phyloP scores from a whole-genome alignment of 2,113 vertebrate species.

The Zeus faber region DNA sequence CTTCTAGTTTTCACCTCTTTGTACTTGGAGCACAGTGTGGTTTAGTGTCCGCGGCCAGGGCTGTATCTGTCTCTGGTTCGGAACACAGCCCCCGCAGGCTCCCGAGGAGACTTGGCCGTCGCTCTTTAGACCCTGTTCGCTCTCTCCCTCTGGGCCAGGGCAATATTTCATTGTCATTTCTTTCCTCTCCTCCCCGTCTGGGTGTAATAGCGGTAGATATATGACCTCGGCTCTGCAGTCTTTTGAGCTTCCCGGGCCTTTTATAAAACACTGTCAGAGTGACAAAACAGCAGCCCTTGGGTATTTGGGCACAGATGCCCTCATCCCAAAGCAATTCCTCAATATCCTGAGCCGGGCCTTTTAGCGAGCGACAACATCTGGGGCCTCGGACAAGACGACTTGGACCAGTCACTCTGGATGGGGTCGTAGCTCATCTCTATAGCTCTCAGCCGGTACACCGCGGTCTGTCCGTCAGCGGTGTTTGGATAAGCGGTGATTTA shows the following conservation, averaged over 20 bases:
- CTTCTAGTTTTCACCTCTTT: conserved; percentile 47
- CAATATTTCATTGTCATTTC: conserved; percentile 72
- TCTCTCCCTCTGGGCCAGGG: conserved; percentile 52
- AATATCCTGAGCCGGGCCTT: conserved; percentile 61
- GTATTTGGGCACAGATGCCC: conserved; percentile 61
- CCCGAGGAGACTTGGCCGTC: conserved; percentile 53
- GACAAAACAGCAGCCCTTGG: conserved; percentile 71
- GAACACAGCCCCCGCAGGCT: conserved; percentile 65
- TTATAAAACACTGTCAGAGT: conserved; percentile 74
- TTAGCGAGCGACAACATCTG: conserved; percentile 63
- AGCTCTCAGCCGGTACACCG: conserved; percentile 42
- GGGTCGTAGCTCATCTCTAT: conserved; percentile 58
- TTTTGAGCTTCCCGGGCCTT: conserved; percentile 65
- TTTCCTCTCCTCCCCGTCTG: conserved; percentile 45
- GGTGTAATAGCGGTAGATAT: conserved; percentile 71
- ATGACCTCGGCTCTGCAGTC: conserved; percentile 50
- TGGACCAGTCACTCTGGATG: conserved; percentile 44
- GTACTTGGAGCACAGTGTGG: conserved; percentile 37
- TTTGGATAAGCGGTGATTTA: conserved; percentile 67
- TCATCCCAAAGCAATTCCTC: conserved; percentile 56
- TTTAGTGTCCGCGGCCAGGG: conserved; percentile 48
- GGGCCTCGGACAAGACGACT: conserved; percentile 57
- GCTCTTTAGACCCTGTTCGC: conserved; percentile 70
- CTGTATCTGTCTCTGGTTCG: conserved; percentile 65
- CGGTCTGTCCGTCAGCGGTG: conserved; percentile 54